Evolutionary conservation across 2,113 vertebrate genomes (phyloP).

Genomic region (Apaloderma vittatum): DNA sequence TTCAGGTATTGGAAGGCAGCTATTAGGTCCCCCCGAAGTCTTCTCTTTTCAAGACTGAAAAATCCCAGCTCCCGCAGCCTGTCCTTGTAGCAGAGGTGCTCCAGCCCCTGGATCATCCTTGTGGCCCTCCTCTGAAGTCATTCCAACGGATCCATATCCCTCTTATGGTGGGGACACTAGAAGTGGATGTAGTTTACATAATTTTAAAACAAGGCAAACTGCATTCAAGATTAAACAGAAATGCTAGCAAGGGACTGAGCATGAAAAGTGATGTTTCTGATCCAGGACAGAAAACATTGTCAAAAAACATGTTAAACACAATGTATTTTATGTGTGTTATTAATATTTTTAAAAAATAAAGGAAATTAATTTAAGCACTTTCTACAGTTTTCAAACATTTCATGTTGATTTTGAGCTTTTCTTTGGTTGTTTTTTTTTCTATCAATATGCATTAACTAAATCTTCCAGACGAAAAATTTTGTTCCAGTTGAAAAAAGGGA

Average conservation of each 20-base stretch:
- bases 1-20: too few species aligned
- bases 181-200: too few species aligned
- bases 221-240: not conserved
- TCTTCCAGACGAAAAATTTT: not conserved
- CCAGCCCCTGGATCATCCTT: too few species aligned
- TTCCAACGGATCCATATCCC: too few species aligned
- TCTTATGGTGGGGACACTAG: too few species aligned
- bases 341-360: not conserved
- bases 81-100: too few species aligned
- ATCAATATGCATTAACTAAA: not conserved
- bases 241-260: not conserved
- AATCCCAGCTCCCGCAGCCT: too few species aligned
- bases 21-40: too few species aligned
- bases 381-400: not conserved
- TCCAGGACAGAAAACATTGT: not conserved
- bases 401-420: not conserved
- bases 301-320: not conserved
- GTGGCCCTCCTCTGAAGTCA: too few species aligned
- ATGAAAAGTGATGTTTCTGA: not conserved
- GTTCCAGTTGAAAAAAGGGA: not conserved
- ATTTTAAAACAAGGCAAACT: not conserved
- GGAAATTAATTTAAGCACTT: not conserved
- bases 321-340: not conserved
- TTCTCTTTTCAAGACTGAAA: too few species aligned
- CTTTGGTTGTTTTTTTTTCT: rapidly evolving